Evolutionary conservation across 1,140 invertebrate species (phyloP).

Genomic region (Scaptomyza montana): DNA sequence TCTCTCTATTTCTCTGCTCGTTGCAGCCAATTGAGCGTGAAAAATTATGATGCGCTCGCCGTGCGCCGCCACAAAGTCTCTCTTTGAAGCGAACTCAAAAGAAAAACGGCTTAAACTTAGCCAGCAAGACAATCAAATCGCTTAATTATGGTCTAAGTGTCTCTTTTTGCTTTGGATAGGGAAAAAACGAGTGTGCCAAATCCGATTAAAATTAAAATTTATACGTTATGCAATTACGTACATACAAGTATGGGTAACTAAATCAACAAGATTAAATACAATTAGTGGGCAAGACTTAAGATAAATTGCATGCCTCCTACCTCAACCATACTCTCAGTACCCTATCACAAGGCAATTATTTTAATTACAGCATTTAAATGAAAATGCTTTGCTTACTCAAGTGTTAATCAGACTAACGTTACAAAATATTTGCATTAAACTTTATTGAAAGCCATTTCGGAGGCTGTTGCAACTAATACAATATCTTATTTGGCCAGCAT

Average conservation of each 20-base stretch:
- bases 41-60: slow-evolving; percentile 74
- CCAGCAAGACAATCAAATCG: slow-evolving; percentile 54
- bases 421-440: slow-evolving; percentile 3
- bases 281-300: slow-evolving; percentile 30
- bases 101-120: slow-evolving; percentile 24
- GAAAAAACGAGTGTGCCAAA: slow-evolving; percentile 11
- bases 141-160: slow-evolving; percentile 65
- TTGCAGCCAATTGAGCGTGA: slow-evolving; percentile 73
- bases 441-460: neutral
- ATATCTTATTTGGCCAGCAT: slow-evolving; percentile 41
- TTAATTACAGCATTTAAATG: slow-evolving; percentile 27
- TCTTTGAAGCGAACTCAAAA: slow-evolving; percentile 13
- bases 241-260: slow-evolving; percentile 28
- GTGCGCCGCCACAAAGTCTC: slow-evolving; percentile 9
- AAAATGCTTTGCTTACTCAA: slow-evolving; percentile 1
- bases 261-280: slow-evolving; percentile 45
- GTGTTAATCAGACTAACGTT: neutral
- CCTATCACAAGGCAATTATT: slow-evolving; percentile 23
- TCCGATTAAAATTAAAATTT: slow-evolving; percentile 67
- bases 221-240: slow-evolving; percentile 42
- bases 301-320: slow-evolving; percentile 1
- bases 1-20: neutral
- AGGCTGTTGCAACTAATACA: slow-evolving; percentile 19
- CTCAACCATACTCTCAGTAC: neutral
- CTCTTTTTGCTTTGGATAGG: neutral